phyloP scores from a whole-genome alignment of 2,113 vertebrate species.

The Calidris pygmaea region DNA sequence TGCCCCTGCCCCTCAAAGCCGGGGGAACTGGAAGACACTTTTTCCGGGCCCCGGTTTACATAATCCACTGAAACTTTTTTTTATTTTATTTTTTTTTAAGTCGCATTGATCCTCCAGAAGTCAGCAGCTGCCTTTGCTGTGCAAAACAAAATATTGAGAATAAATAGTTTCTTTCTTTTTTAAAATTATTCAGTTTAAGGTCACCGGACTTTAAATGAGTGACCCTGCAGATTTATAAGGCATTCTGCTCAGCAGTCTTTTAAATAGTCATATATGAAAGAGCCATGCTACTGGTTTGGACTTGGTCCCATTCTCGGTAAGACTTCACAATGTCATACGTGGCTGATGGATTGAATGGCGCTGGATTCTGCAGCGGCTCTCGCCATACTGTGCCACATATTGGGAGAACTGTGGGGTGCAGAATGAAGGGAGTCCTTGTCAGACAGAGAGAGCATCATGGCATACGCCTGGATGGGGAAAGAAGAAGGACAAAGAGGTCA shows the following conservation, averaged over 20 bases:
- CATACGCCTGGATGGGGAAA: constrained; percentile 82
- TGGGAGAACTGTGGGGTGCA: constrained; percentile 83
- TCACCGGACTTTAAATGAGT: constrained; percentile 82
- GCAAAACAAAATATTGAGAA: constrained; percentile 98
- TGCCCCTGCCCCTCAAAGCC: constrained; percentile 63
- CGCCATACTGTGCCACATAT: constrained; percentile 95
- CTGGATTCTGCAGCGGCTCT: constrained; percentile 91
- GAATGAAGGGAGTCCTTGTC: constrained; percentile 95
- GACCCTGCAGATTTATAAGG: constrained; percentile 89
- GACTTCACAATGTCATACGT: constrained; percentile 88
- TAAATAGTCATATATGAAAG: constrained; percentile 79
- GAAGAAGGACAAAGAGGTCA: constrained; percentile 19
- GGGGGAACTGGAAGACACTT: constrained; percentile 75
- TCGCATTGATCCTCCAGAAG: constrained; percentile 82
- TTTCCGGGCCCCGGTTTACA: constrained; percentile 70
- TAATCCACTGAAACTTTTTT: constrained; percentile 70
- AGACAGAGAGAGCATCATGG: constrained; percentile 97
- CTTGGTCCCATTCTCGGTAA: constrained; percentile 78
- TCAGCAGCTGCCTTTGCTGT: constrained; percentile 98
- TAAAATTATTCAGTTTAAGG: constrained; percentile 85
- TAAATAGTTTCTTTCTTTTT: constrained; percentile 93
- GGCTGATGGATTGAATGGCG: constrained; percentile 94
- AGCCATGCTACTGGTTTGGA: constrained; percentile 78
- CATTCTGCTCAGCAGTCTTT: constrained; percentile 89
- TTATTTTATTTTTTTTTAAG: constrained; percentile 52